These are phyloP conservation scores for Poeciliopsis paucimaculata DNA, from an alignment of 2,797 vertebrate genomes.

Conservation along the genomic window DNA sequence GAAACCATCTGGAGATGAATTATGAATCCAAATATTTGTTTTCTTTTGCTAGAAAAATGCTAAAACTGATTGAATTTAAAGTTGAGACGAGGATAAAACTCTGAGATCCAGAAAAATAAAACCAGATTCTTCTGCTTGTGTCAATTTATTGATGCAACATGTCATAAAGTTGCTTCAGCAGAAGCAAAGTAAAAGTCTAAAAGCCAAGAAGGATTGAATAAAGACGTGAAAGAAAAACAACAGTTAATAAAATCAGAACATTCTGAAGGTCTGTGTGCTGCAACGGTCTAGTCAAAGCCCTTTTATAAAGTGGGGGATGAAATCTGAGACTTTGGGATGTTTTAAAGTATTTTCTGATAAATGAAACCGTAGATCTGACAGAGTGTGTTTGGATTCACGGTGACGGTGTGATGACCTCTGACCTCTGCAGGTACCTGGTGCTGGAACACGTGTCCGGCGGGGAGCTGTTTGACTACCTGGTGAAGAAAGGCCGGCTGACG, in stretches of 20 bases:
- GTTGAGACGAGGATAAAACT: not conserved
- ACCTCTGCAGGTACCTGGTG: constrained; percentile 89
- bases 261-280: not conserved
- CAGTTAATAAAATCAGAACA: not conserved
- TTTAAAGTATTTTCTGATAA: not conserved
- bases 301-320: not conserved
- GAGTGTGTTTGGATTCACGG: too few relatives aligned
- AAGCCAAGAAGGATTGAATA: not conserved
- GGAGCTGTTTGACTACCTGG: constrained; percentile 97
- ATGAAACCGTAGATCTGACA: not conserved
- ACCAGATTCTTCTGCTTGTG: not conserved
- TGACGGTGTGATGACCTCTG: too few relatives aligned
- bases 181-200: not conserved
- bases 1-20: not conserved
- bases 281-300: not conserved
- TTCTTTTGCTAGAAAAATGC: not conserved
- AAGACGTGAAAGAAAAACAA: not conserved
- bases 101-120: too few relatives aligned
- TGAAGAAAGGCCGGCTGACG: constrained; percentile 96
- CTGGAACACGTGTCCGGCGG: constrained; percentile 97
- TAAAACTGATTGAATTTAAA: not conserved
- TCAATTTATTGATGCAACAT: not conserved
- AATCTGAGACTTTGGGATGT: not conserved
- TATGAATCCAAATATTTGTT: not conserved
- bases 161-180: not conserved